These are phyloP conservation scores for Coecobrya sp. DNA, from an alignment of 2,888 invertebrate genomes.

Conservation along the genomic window DNA sequence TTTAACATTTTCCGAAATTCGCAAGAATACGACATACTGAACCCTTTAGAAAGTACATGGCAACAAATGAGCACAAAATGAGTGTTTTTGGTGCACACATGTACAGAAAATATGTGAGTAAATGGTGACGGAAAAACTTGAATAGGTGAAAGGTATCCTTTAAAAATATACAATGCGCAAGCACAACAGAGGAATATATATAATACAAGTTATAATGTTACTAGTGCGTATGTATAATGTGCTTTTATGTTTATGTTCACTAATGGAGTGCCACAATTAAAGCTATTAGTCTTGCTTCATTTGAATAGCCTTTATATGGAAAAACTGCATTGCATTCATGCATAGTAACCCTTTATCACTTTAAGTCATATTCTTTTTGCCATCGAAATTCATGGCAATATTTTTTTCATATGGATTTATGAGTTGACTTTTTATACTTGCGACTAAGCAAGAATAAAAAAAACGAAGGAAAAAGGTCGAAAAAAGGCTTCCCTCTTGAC, in stretches of 20 bases:
- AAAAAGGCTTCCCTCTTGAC: conserved; percentile 20
- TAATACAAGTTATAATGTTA: conserved; percentile 25
- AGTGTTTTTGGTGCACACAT: background rate
- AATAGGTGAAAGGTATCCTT: conserved; percentile 5
- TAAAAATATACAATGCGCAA: background rate
- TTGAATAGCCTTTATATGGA: conserved; percentile 80
- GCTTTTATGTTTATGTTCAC: conserved; percentile 65
- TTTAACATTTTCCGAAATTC: too few relatives aligned
- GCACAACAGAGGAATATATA: background rate
- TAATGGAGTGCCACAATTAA: conserved; percentile 81
- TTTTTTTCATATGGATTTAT: conserved; percentile 74
- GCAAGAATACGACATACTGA: background rate
- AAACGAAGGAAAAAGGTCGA: conserved; percentile 6
- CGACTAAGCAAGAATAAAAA: conserved; percentile 19
- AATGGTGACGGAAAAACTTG: conserved; percentile 18
- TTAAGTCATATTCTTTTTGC: conserved; percentile 48
- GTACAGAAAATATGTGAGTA: background rate
- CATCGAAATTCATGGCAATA: conserved; percentile 69
- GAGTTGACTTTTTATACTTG: conserved; percentile 48
- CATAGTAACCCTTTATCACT: conserved; percentile 75
- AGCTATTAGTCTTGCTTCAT: conserved; percentile 80
- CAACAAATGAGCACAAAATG: background rate
- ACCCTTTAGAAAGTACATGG: background rate
- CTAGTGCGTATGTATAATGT: conserved; percentile 14
- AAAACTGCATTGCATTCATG: conserved; percentile 74